Conservation (phyloP, 2,888 invertebrate species). For the Incurvaria masculella region DNA sequence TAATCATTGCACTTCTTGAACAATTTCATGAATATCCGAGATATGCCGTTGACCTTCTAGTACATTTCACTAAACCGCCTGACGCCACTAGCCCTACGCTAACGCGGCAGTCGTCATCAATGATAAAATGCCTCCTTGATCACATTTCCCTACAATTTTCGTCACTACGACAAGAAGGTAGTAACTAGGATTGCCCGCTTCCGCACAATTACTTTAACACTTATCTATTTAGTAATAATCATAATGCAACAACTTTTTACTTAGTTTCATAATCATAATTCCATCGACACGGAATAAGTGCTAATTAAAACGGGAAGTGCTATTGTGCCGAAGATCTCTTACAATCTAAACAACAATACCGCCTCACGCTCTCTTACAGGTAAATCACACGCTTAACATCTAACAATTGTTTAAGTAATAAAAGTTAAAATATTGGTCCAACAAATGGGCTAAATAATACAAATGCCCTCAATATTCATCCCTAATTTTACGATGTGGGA, state of each 20-base stretch:
- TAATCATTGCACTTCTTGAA: no score
- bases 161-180: constrained; percentile 49
- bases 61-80: constrained; percentile 24
- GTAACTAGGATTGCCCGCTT: constrained; percentile 56
- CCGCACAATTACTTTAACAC: constrained; percentile 56
- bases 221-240: constrained; percentile 38
- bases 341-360: constrained; percentile 55
- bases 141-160: constrained; percentile 51
- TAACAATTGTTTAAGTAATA: constrained; percentile 58
- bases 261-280: constrained; percentile 52
- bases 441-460: constrained; percentile 59
- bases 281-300: constrained; percentile 58
- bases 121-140: constrained; percentile 54
- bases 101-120: constrained; percentile 53
- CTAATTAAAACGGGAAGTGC: constrained; percentile 59
- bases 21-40: no score
- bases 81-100: constrained; percentile 26
- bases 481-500: constrained; percentile 56
- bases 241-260: constrained; percentile 57
- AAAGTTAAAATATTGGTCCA: constrained; percentile 59
- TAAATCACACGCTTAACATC: constrained; percentile 58
- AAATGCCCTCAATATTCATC: constrained; percentile 58
- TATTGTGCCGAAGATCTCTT: constrained; percentile 56
- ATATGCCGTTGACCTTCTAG: constrained; percentile 9
- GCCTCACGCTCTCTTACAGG: constrained; percentile 54